Conservation (phyloP, 2,888 invertebrate genomes). For the Drosophila mimica region DNA sequence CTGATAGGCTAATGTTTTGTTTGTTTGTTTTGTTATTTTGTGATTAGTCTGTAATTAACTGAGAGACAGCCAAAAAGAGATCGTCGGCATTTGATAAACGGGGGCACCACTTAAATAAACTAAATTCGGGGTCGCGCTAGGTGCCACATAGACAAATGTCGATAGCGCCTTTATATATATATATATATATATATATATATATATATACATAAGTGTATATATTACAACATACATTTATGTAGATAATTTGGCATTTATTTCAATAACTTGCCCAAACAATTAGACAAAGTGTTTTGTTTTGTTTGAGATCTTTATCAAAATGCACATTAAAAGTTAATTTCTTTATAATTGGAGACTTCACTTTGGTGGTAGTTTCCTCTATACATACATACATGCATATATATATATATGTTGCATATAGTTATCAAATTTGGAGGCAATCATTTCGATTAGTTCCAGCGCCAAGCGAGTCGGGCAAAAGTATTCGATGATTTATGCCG, state of each 20-base stretch:
- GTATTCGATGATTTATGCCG: slow-evolving; percentile 25
- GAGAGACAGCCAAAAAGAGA: slow-evolving; percentile 43
- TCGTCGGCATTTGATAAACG: slow-evolving; percentile 42
- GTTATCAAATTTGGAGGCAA: slow-evolving; percentile 50
- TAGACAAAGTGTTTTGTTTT: slow-evolving; percentile 50
- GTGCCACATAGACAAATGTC: slow-evolving; percentile 77
- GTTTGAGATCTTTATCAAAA: slow-evolving; percentile 68
- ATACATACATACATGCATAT: not conserved
- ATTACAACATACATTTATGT: not conserved
- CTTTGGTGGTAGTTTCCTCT: slow-evolving; percentile 17
- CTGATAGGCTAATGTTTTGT: slow-evolving; percentile 75
- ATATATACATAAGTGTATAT: not conserved
- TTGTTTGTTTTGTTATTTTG: slow-evolving; percentile 40
- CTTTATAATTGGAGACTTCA: slow-evolving; percentile 71
- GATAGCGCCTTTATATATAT: slow-evolving; percentile 56
- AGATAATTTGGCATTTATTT: slow-evolving; percentile 29
- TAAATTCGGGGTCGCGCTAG: slow-evolving; percentile 38
- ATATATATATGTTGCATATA: slow-evolving; percentile 19
- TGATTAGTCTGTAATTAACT: slow-evolving; percentile 76
- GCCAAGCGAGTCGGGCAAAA: slow-evolving; percentile 30
- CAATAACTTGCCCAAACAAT: slow-evolving; percentile 64
- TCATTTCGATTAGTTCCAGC: slow-evolving; percentile 56
- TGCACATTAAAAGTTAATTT: slow-evolving; percentile 79
- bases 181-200: not conserved
- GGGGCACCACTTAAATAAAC: slow-evolving; percentile 22